Conservation (phyloP, 2,113 vertebrate genomes). For the Vulpes lagopus region DNA sequence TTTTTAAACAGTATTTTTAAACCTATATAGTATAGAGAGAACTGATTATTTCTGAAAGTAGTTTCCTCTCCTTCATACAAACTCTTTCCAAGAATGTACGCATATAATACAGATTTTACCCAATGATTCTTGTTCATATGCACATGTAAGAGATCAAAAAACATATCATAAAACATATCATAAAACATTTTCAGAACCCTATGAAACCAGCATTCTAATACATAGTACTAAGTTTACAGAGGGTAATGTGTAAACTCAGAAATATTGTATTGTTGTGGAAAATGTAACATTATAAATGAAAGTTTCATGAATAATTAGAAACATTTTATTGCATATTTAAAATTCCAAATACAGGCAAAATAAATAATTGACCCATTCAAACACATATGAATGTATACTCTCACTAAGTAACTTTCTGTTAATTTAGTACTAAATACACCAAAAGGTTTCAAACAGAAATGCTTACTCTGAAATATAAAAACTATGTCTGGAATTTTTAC, state of each 20-base stretch:
- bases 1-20: slow-evolving; percentile 1
- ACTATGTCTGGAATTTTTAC: neutral
- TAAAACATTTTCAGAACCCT: neutral
- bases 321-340: neutral
- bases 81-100: neutral
- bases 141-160: neutral
- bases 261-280: slow-evolving; percentile 42
- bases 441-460: slow-evolving; percentile 37
- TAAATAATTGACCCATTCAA: neutral
- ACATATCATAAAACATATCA: neutral
- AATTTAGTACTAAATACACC: neutral
- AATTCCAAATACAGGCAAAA: slow-evolving; percentile 28
- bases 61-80: neutral
- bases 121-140: neutral
- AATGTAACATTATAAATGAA: slow-evolving; percentile 3
- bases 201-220: neutral
- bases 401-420: neutral
- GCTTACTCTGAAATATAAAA: slow-evolving; percentile 45
- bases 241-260: neutral
- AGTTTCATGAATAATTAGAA: neutral
- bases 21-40: neutral
- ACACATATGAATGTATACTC: neutral
- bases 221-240: neutral
- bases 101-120: neutral
- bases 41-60: neutral